Evolutionary conservation across 2,888 invertebrate genomes (phyloP).

Genomic region (Papilio demoleus): DNA sequence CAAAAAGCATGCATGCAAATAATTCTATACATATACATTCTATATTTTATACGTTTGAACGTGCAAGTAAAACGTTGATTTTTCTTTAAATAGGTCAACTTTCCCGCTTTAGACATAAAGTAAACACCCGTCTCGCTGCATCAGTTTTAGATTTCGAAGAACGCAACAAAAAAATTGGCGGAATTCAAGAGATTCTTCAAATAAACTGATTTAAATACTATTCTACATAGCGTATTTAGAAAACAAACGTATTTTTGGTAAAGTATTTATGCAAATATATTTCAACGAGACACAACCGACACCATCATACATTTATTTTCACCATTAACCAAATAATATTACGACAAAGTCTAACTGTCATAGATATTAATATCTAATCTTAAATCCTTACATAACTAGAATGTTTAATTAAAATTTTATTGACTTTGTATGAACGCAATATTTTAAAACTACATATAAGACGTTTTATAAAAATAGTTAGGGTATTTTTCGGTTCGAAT

Average conservation of each 20-base stretch:
- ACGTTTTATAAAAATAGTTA: too few species aligned
- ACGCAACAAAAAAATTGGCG: constrained; percentile 25
- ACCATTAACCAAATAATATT: too few species aligned
- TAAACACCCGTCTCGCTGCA: constrained; percentile 35
- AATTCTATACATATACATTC: too few species aligned
- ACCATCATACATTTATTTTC: too few species aligned
- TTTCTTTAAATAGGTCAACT: constrained; percentile 37
- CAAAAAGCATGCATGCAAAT: neutral
- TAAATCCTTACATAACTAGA: too few species aligned
- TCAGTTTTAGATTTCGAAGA: constrained; percentile 37
- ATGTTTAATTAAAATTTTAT: too few species aligned
- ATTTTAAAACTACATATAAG: too few species aligned
- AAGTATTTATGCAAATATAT: neutral
- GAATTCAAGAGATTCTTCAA: constrained; percentile 14
- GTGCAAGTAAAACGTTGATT: constrained; percentile 20
- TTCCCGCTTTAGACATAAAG: constrained; percentile 36
- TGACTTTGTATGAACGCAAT: too few species aligned
- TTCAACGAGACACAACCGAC: too few species aligned
- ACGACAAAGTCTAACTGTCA: too few species aligned
- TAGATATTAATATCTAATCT: too few species aligned
- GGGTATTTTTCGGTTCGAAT: neutral
- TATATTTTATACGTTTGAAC: neutral
- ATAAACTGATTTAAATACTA: constrained; percentile 2
- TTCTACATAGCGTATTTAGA: neutral
- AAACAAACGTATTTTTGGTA: neutral